phyloP scores from a whole-genome alignment of 2,888 invertebrate genomes.

The Ellobium chinense region DNA sequence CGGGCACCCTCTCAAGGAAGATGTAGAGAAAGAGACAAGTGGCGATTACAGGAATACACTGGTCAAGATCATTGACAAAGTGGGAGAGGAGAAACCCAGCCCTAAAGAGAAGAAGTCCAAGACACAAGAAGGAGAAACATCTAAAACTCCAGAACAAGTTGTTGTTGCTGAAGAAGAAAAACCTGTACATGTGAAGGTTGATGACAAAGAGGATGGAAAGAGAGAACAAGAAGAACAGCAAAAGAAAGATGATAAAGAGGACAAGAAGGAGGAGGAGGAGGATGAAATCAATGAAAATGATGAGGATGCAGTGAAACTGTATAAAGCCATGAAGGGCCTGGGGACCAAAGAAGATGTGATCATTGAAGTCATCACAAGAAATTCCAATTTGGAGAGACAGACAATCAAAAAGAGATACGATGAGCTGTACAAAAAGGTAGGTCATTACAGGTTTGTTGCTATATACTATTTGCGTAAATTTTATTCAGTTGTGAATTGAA shows the following conservation, averaged over 20 bases:
- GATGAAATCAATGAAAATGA: conserved; percentile 20
- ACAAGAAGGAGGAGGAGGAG: neutral
- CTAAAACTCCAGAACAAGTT: neutral
- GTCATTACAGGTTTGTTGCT: neutral
- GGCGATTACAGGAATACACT: conserved; percentile 77
- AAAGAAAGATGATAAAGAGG: conserved; percentile 31
- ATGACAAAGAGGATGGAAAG: too few relatives aligned
- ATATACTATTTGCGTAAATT: too few relatives aligned
- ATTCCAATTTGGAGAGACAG: conserved; percentile 71
- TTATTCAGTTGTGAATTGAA: too few relatives aligned
- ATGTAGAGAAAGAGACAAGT: conserved; percentile 74
- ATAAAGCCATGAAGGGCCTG: conserved; percentile 66
- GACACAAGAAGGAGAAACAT: neutral
- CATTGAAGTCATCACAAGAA: conserved; percentile 65
- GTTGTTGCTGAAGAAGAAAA: neutral
- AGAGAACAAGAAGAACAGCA: neutral
- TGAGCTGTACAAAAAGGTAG: conserved; percentile 58
- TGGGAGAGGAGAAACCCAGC: conserved; percentile 13
- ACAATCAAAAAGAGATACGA: conserved; percentile 56
- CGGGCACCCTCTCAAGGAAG: conserved; percentile 72
- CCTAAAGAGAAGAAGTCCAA: neutral
- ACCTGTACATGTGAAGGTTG: too few relatives aligned
- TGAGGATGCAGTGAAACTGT: conserved; percentile 65
- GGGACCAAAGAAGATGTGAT: conserved; percentile 67
- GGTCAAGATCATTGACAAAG: conserved; percentile 65